Conservation (phyloP, 2,797 vertebrate genomes). For the Accipiter superciliosus region DNA sequence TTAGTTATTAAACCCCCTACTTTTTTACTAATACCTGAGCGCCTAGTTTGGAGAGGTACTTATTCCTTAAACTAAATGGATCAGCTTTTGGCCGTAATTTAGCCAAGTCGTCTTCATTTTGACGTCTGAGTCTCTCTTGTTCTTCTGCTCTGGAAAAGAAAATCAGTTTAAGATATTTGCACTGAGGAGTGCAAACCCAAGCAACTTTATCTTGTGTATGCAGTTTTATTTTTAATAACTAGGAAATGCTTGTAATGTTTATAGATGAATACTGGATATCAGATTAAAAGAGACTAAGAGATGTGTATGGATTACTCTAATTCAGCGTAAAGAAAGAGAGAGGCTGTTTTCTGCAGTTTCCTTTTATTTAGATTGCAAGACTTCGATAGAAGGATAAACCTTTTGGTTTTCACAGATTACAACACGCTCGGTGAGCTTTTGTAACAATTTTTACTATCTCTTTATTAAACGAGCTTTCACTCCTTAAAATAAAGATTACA, state of each 20-base stretch:
- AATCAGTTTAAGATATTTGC: background rate
- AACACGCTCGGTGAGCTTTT: background rate
- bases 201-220: background rate
- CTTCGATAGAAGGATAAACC: background rate
- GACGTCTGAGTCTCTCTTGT: slow-evolving; percentile 33
- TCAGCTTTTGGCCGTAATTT: slow-evolving; percentile 77
- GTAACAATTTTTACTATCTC: background rate
- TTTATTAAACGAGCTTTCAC: background rate
- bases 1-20: background rate
- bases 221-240: background rate
- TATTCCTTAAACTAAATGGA: slow-evolving; percentile 82
- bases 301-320: background rate
- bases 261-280: background rate
- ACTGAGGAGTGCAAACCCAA: background rate
- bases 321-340: slow-evolving; percentile 2
- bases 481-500: background rate
- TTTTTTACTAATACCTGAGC: slow-evolving; percentile 76
- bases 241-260: background rate
- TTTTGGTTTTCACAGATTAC: background rate
- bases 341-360: slow-evolving; percentile 46
- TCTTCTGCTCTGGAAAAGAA: slow-evolving; percentile 69
- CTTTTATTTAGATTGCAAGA: slow-evolving; percentile 60
- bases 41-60: slow-evolving; percentile 85
- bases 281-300: background rate
- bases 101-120: slow-evolving; percentile 64